These are phyloP conservation scores for Heterohyrax brucei DNA, from an alignment of 2,797 vertebrate genomes.

Conservation along the genomic window DNA sequence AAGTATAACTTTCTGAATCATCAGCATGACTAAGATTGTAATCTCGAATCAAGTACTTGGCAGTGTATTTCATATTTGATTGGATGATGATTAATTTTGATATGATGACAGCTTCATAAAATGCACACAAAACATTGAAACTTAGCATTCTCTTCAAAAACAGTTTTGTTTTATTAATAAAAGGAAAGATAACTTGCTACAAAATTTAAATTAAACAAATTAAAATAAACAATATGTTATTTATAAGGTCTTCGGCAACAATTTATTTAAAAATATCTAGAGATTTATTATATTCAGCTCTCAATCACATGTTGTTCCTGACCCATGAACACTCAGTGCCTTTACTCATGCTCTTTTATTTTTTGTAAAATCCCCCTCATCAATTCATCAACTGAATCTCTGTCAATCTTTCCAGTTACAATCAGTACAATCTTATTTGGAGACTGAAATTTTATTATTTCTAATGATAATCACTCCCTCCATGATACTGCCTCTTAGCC, in stretches of 20 bases:
- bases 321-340: neutral
- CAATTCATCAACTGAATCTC: neutral
- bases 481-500: neutral
- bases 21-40: neutral
- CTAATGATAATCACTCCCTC: neutral
- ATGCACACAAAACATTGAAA: neutral
- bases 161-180: constrained; percentile 25
- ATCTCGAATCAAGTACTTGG: neutral
- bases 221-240: neutral
- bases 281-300: neutral
- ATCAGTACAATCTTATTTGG: constrained; percentile 23
- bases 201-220: constrained; percentile 9
- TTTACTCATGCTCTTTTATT: neutral
- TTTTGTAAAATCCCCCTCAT: neutral
- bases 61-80: neutral
- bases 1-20: constrained; percentile 41
- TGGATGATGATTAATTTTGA: constrained; percentile 8
- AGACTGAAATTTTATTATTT: neutral
- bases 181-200: neutral
- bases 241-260: neutral
- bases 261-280: neutral
- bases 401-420: neutral
- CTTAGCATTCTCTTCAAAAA: constrained; percentile 8
- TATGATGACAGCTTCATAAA: neutral
- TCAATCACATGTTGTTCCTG: neutral